phyloP scores from a whole-genome alignment of 2,113 vertebrate genomes.

The Astur gentilis region DNA sequence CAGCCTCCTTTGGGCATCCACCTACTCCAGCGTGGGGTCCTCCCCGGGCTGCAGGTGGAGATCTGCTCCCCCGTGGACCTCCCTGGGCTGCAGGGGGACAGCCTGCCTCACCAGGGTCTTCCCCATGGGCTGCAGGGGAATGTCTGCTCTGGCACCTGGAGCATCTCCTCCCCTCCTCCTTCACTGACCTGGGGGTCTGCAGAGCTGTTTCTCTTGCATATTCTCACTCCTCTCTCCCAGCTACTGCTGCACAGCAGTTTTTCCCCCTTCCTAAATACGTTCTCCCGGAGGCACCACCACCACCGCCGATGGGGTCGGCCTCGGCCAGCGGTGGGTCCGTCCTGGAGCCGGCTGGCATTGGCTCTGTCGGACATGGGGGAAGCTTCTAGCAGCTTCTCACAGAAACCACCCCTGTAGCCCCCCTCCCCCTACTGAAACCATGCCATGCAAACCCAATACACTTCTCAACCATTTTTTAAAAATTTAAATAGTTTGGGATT shows the following conservation, averaged over 20 bases:
- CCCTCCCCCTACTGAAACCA: not conserved
- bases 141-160: accelerated
- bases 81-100: not conserved
- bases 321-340: accelerated
- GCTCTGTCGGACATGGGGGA: not conserved
- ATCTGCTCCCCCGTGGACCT: no score
- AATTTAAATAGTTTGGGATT: not conserved
- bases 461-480: not conserved
- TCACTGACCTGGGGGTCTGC: not conserved
- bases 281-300: not conserved
- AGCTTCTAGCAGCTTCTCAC: not conserved
- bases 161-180: not conserved
- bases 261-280: accelerated
- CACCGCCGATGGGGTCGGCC: accelerated
- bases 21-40: no score
- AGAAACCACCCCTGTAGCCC: not conserved
- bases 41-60: no score
- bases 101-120: not conserved
- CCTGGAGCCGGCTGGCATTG: not conserved
- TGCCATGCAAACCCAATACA: not conserved
- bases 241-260: accelerated
- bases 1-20: no score
- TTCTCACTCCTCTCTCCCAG: not conserved
- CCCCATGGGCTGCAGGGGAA: no score
- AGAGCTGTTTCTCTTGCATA: not conserved